These are phyloP conservation scores for Nomada hirtipes DNA, from an alignment of 2,888 invertebrate genomes.

Conservation along the genomic window DNA sequence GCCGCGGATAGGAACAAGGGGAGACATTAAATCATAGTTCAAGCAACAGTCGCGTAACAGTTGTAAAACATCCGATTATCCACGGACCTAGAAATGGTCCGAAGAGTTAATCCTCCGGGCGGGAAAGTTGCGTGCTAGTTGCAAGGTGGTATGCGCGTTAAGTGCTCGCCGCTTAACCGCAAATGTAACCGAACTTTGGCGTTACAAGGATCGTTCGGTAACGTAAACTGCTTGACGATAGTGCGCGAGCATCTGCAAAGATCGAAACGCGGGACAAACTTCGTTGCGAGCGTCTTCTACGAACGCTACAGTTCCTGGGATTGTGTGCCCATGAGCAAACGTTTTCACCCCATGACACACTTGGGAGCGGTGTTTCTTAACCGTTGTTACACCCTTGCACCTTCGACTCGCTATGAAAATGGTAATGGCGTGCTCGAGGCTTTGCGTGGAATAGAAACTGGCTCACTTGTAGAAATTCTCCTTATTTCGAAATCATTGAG, in stretches of 20 bases:
- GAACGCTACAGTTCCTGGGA: constrained; percentile 53
- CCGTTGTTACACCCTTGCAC: constrained; percentile 17
- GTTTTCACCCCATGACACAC: constrained; percentile 51
- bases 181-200: constrained; percentile 71
- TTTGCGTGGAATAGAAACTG: not conserved
- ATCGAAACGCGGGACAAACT: constrained; percentile 68
- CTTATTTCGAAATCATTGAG: not conserved
- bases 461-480: not conserved
- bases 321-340: constrained; percentile 33
- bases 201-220: constrained; percentile 54
- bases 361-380: constrained; percentile 22
- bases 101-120: constrained; percentile 69
- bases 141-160: constrained; percentile 62
- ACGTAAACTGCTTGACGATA: constrained; percentile 63
- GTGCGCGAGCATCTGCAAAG: constrained; percentile 52
- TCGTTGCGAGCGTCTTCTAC: constrained; percentile 57
- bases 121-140: constrained; percentile 65
- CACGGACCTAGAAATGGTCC: constrained; percentile 57
- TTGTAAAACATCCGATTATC: constrained; percentile 71
- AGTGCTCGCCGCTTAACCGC: constrained; percentile 71
- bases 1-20: not conserved
- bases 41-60: not conserved
- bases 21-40: constrained; percentile 24
- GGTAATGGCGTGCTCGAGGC: not conserved
- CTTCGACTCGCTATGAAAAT: constrained; percentile 27